Evolutionary conservation across 2,797 vertebrate species (phyloP), one percentile per base, ranked within the genome.

Genomic region (Enteromius viviparus): DNA sequence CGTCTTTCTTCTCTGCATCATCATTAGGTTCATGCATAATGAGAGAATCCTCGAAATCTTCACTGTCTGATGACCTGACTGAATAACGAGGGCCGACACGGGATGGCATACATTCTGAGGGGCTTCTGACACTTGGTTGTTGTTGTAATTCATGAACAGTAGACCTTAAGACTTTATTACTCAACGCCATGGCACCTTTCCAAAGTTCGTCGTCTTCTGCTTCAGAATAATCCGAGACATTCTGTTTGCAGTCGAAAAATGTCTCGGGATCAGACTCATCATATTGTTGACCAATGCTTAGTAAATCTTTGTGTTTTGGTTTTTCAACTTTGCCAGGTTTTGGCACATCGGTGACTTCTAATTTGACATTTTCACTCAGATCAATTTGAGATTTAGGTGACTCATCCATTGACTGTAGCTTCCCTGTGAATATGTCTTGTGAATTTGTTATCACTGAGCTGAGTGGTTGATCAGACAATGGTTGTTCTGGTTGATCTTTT

Each of bases 181-280:
- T 51, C n/a, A 90, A 29, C 3, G 3, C 14, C 53, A 60, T 69
- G 23, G 65, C 8, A 3, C 58, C 7, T 51, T 70, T 78, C 53
- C 55, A 71, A 34, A 6, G 40, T 23, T 71, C 87, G 21, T 93
- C 88, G 1, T 72, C 81, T 62, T 93, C 93, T 69, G 87, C 87
- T 88, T 94, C 93, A 55, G 91, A 92, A 47, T 87, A 87, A 83
- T 93, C 91, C 1, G 93, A 93, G 1, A 84, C 32, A 34, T 74
- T 89, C 83, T 94, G 92, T 78, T 85, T 91, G 83, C 93, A 94
- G 87, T 95, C 93, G 89, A 93, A 94, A 88, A 88, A 94, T 47
- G 87, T 68, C 81, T 94, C 93, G 32, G 81, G 76, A 64, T 94
- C 93, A 49, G 90, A 93, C 75, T 87, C 89, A 77, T 92, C 89